Evolutionary conservation across 2,797 vertebrate genomes (phyloP), one percentile per base, ranked within the genome.

Genomic region (Anas bernieri): DNA sequence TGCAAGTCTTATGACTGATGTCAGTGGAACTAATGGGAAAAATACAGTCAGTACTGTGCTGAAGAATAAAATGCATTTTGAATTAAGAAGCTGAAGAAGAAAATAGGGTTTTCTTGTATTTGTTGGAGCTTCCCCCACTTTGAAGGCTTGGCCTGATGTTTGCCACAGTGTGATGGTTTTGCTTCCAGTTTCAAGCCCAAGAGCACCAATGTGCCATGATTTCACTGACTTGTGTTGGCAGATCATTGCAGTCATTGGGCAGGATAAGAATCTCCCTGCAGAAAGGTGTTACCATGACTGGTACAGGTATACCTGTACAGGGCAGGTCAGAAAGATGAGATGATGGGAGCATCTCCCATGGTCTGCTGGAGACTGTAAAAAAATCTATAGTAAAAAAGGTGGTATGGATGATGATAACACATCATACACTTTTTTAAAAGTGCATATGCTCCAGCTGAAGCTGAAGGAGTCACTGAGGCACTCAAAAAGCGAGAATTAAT

Each of bases 381-480:
- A 92, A 84, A 83, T 37, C 11, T 9, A 1, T 9, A 23, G 21
- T 52, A 22, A 30, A 83, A 91, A 92, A 30, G 2, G 13, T 61
- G 12, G 7, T 9, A 63, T 1, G 1, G 22, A n/a, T 48, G 46
- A 48, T 48, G 46, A 20, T 33, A 79, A 45, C 15, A 22, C 18
- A 63, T 12, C 1, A 1, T 23, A 3, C 23, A 9, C 48, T 28
- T 85, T 79, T 23, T 41, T 21, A 35, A n/a, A 78, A 61, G 50
- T 0, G 0, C 6, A 2, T 33, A 2, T 75, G 22, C 7, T 56
- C 18, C 7, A 35, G 37, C 11, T 6, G 3, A 58, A 54, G 46
- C 20, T 88, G 33, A 64, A 90, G 50, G 17, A 80, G 9, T n/a
- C 58, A 54, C 0, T 74, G 41, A 83, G 33, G 5, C 20, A 22